phyloP scores from a whole-genome alignment of 2,888 invertebrate species.

The Chalcis sispes region DNA sequence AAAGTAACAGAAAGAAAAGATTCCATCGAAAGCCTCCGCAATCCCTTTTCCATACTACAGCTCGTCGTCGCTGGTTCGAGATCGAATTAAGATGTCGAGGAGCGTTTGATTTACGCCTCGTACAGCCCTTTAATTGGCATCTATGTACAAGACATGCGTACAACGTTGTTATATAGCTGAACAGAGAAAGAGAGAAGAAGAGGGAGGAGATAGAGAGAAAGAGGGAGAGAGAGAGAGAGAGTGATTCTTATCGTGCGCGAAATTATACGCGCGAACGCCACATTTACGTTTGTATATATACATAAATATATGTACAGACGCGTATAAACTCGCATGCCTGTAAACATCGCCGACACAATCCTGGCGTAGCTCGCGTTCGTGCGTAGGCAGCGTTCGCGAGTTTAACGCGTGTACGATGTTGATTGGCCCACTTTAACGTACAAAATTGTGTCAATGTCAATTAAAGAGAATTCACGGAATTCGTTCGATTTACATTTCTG shows the following conservation, averaged over 20 bases:
- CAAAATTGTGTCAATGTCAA: conserved; percentile 30
- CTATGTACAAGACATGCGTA: conserved; percentile 14
- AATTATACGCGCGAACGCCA: conserved; percentile 21
- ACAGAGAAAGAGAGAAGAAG: too few relatives aligned
- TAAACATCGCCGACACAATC: neutral
- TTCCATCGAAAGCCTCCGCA: neutral
- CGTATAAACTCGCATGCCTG: too few relatives aligned
- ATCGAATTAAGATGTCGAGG: conserved; percentile 57
- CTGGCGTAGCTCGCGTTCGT: conserved; percentile 10
- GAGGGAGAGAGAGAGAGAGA: neutral
- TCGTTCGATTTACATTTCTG: too few relatives aligned
- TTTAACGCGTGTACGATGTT: conserved; percentile 15
- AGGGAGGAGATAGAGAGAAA: too few relatives aligned
- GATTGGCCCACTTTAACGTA: conserved; percentile 18
- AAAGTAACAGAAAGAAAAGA: neutral
- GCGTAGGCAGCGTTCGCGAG: neutral
- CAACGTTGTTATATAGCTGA: too few relatives aligned
- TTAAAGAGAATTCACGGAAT: conserved; percentile 19
- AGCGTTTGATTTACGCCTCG: conserved; percentile 48
- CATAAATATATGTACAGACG: too few relatives aligned
- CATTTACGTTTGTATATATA: neutral
- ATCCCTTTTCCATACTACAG: neutral
- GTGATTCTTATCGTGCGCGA: conserved; percentile 36
- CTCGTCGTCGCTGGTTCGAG: conserved; percentile 25
- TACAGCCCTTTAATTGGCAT: conserved; percentile 53